Conservation (phyloP, 2,113 vertebrate genomes). For the Calidris pygmaea region DNA sequence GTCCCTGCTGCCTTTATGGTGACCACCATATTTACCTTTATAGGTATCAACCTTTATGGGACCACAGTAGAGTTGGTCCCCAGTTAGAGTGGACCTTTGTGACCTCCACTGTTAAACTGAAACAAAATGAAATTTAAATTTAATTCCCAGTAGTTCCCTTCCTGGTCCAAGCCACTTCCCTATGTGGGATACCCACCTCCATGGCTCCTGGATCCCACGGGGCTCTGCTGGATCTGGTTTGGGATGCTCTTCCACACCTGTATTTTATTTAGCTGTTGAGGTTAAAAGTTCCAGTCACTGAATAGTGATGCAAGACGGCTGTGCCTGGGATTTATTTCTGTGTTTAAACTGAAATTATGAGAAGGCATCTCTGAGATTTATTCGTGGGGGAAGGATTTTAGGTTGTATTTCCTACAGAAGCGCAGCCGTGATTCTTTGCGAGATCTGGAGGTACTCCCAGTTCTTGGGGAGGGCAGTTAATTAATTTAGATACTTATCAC, state of each 20-base stretch:
- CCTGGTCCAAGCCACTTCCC: not conserved
- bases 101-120: not conserved
- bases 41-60: too few relatives aligned
- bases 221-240: too few relatives aligned
- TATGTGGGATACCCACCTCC: too few relatives aligned
- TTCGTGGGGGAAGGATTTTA: not conserved
- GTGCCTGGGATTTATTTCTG: not conserved
- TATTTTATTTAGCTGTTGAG: too few relatives aligned
- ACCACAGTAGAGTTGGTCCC: too few relatives aligned
- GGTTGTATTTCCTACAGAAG: not conserved
- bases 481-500: conserved; percentile 28
- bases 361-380: not conserved
- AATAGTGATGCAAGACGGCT: accelerated
- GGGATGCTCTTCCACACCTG: not conserved
- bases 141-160: not conserved
- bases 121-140: not conserved
- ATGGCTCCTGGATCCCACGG: not conserved
- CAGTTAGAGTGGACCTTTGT: not conserved
- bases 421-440: not conserved
- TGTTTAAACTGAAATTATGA: not conserved
- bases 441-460: conserved; percentile 46
- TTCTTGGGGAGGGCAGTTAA: conserved; percentile 42
- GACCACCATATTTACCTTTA: not conserved
- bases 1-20: not conserved
- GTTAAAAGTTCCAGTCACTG: not conserved